A percentile compares a stretch with the other conserved stretches of the same genome.
Conservation (phyloP, 2,797 vertebrate species). For the Parambassis ranga region DNA sequence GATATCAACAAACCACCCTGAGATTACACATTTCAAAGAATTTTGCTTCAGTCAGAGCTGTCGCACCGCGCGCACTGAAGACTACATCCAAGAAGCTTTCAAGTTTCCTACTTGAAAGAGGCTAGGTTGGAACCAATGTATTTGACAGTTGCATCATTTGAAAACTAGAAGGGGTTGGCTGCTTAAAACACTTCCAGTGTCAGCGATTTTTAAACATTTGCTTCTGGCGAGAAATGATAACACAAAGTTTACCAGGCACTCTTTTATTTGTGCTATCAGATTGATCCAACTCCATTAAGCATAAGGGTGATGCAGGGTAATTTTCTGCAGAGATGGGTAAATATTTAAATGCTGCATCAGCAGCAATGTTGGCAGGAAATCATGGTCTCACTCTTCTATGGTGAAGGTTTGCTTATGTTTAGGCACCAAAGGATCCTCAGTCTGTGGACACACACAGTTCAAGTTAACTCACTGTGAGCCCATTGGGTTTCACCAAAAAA, state of each 20-base stretch:
- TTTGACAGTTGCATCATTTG: slow-evolving; percentile 36
- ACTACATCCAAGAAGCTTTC: slow-evolving; percentile 27
- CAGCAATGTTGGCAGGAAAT: neutral
- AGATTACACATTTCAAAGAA: slow-evolving; percentile 48
- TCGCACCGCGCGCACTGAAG: neutral
- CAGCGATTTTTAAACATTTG: slow-evolving; percentile 42
- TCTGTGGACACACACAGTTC: too few species aligned
- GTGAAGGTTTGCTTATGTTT: neutral
- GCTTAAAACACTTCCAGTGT: slow-evolving; percentile 25
- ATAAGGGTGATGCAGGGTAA: neutral
- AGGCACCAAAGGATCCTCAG: too few species aligned
- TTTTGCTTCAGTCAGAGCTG: slow-evolving; percentile 16
- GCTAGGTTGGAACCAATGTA: slow-evolving; percentile 11
- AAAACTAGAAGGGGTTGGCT: slow-evolving; percentile 12
- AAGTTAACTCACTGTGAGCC: too few species aligned
- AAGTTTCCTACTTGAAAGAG: slow-evolving; percentile 29
- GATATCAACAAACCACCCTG: slow-evolving; percentile 40
- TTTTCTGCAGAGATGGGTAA: neutral
- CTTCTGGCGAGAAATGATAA: slow-evolving; percentile 5
- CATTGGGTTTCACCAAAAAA: too few species aligned
- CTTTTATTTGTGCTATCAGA: neutral
- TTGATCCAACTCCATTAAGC: slow-evolving; percentile 5
- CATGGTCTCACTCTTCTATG: neutral
- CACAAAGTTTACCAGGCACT: slow-evolving; percentile 3
- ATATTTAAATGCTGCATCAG: slow-evolving; percentile 10